phyloP scores from a whole-genome alignment of 2,888 invertebrate genomes.

The Carterocephalus palaemon region DNA sequence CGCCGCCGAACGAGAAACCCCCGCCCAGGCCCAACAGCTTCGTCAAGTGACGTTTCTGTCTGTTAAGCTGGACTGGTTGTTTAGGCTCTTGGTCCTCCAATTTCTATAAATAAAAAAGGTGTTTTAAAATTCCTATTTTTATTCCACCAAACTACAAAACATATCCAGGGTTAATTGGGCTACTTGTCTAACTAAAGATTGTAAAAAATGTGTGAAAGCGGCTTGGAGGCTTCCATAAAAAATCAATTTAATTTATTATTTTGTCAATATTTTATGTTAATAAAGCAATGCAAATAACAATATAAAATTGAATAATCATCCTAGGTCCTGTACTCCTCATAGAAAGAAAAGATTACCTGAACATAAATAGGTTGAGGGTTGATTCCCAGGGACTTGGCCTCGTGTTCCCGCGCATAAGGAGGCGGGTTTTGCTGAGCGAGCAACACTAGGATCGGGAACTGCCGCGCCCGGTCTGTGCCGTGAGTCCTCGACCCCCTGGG shows the following conservation, averaged over 20 bases:
- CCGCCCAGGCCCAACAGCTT: slow-evolving; percentile 41
- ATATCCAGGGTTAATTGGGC: no score
- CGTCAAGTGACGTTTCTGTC: slow-evolving; percentile 54
- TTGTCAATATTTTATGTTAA: no score
- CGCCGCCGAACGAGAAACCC: slow-evolving; percentile 36
- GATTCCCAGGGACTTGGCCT: slow-evolving; percentile 53
- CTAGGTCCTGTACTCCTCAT: slow-evolving; percentile 69
- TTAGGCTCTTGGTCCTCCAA: slow-evolving; percentile 60
- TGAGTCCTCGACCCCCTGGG: slow-evolving; percentile 59
- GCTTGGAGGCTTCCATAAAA: no score
- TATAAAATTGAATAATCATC: no score
- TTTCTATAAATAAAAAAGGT: slow-evolving; percentile 45
- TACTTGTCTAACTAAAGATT: no score
- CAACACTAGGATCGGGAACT: slow-evolving; percentile 67
- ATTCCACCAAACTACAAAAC: slow-evolving; percentile 4
- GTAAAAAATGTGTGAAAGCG: no score
- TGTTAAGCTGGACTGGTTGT: slow-evolving; percentile 37
- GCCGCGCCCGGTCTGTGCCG: slow-evolving; percentile 57
- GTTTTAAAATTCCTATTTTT: neutral
- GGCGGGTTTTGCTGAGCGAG: slow-evolving; percentile 48
- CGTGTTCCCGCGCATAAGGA: slow-evolving; percentile 44
- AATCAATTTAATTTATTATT: no score
- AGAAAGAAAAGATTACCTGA: slow-evolving; percentile 47
- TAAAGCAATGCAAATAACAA: no score
- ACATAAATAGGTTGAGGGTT: slow-evolving; percentile 62